These are phyloP conservation scores for Callipepla squamata DNA, from an alignment of 2,113 vertebrate genomes.

Conservation along the genomic window DNA sequence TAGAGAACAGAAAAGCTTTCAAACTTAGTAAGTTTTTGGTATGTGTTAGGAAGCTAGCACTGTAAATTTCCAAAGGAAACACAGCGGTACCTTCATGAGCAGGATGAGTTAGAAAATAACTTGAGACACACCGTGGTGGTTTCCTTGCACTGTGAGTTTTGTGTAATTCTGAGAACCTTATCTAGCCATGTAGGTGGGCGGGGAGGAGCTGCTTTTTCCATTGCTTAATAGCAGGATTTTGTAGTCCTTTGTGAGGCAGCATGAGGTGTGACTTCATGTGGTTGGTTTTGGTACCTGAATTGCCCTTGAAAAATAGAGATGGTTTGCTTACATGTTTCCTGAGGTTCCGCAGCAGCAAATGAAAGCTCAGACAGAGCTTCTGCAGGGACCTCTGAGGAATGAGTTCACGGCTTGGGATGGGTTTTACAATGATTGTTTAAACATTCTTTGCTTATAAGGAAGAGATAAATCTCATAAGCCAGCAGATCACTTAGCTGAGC, in stretches of 20 bases:
- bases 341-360: not conserved
- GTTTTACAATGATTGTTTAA: not conserved
- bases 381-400: not conserved
- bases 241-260: not conserved
- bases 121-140: conserved; percentile 8
- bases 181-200: conserved; percentile 22
- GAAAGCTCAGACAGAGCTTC: not conserved
- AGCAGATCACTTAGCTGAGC: not conserved
- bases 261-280: not conserved
- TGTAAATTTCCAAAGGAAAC: conserved; percentile 63
- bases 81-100: not conserved
- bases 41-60: not conserved
- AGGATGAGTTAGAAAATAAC: conserved; percentile 34
- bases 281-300: not conserved
- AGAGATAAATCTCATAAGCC: not conserved
- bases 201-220: conserved; percentile 55
- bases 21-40: not conserved
- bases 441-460: not conserved
- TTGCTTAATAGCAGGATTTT: conserved; percentile 27
- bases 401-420: not conserved
- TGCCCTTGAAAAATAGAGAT: not conserved
- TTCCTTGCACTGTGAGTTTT: conserved; percentile 37
- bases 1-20: not conserved
- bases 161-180: conserved; percentile 61
- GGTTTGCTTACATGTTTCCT: not conserved